phyloP scores from a whole-genome alignment of 2,888 invertebrate genomes.

The Nephrotoma guestfalica region DNA sequence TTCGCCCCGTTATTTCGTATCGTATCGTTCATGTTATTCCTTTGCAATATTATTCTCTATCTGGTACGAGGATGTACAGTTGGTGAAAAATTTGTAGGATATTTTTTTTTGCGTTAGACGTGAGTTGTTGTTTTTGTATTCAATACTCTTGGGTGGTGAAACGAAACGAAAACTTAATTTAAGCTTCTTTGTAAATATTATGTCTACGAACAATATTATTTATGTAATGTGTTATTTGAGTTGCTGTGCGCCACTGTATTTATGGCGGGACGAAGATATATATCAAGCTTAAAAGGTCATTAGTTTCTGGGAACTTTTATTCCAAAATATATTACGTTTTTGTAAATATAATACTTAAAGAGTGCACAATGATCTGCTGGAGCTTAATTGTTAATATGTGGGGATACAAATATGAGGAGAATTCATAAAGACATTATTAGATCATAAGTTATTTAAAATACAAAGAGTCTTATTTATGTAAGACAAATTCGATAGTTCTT shows the following conservation, averaged over 20 bases:
- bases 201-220: neutral
- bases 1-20: neutral
- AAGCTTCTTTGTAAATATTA: neutral
- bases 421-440: too few relatives aligned
- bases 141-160: neutral
- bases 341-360: neutral
- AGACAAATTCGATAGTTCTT: too few relatives aligned
- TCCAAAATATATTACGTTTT: neutral
- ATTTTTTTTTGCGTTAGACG: neutral
- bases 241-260: neutral
- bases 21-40: neutral
- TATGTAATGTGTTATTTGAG: neutral
- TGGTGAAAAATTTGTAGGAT: neutral
- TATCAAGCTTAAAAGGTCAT: neutral
- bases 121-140: neutral
- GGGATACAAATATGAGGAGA: too few relatives aligned
- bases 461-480: too few relatives aligned
- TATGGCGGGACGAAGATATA: neutral
- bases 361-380: neutral
- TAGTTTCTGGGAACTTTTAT: neutral
- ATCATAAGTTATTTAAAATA: too few relatives aligned
- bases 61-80: neutral
- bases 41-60: neutral
- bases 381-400: neutral
- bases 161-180: neutral